Percentiles rank a stretch among this genome's conserved stretches.
These are phyloP conservation scores for Ornithoptera priamus DNA, from an alignment of 2,888 invertebrate genomes.

Conservation along the genomic window DNA sequence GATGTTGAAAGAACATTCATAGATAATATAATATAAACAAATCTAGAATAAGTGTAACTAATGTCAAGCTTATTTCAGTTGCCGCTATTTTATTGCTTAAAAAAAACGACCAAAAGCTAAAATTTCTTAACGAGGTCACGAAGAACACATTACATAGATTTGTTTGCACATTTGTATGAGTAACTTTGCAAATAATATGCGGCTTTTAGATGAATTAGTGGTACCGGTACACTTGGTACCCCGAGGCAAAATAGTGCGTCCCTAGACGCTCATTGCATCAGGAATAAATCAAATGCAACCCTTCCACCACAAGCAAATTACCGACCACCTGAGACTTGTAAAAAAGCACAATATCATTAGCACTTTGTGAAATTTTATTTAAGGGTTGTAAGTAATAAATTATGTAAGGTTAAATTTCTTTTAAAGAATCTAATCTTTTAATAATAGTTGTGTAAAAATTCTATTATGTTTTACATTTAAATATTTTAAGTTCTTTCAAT, in stretches of 20 bases:
- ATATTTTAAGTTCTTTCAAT: too few relatives aligned
- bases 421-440: too few relatives aligned
- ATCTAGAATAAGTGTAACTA: too few relatives aligned
- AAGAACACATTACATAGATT: background rate
- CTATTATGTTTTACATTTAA: too few relatives aligned
- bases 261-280: slow-evolving; percentile 63
- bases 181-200: slow-evolving; percentile 44
- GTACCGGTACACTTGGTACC: slow-evolving; percentile 50
- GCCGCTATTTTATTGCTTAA: background rate
- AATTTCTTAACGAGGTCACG: background rate
- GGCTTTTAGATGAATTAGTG: slow-evolving; percentile 58
- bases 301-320: slow-evolving; percentile 73
- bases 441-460: too few relatives aligned
- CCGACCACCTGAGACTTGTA: slow-evolving; percentile 77
- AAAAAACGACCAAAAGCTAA: background rate
- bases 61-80: background rate
- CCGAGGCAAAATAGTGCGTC: slow-evolving; percentile 61
- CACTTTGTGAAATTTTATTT: slow-evolving; percentile 32
- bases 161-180: background rate
- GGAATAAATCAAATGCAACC: slow-evolving; percentile 75
- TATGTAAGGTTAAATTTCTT: background rate
- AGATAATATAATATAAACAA: too few relatives aligned
- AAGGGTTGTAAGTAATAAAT: slow-evolving; percentile 5
- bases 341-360: slow-evolving; percentile 65
- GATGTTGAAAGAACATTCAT: too few relatives aligned